A percentile compares a stretch with the other conserved stretches of the same genome.
Conservation (phyloP, 1,140 invertebrate species). For the Conus betulinus region DNA sequence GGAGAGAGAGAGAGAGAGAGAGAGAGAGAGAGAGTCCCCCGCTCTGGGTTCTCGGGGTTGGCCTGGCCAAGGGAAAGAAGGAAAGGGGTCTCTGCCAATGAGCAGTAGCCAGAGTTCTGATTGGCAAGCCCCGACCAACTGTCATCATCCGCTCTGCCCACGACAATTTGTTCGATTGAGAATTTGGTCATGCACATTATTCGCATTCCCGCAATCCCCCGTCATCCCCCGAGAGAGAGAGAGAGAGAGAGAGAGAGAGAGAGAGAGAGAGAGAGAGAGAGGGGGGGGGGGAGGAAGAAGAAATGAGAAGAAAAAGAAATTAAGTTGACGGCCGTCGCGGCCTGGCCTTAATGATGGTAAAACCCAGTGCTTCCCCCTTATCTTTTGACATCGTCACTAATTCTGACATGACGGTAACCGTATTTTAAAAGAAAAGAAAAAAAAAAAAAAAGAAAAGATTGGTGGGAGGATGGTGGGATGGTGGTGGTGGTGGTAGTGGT, state of each 20-base stretch:
- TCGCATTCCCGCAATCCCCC: not conserved
- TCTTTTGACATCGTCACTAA: slow-evolving; percentile 31
- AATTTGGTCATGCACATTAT: slow-evolving; percentile 29
- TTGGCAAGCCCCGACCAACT: not conserved
- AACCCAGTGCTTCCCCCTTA: slow-evolving; percentile 18
- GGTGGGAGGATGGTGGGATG: not conserved
- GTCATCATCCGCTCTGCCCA: slow-evolving; percentile 21
- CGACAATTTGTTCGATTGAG: slow-evolving; percentile 11
- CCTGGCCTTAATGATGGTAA: slow-evolving; percentile 21
- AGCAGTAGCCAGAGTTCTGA: not conserved
- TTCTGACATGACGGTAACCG: slow-evolving; percentile 28
- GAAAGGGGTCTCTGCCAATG: not conserved
- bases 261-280: too few relatives aligned
- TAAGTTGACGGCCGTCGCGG: slow-evolving; percentile 8
- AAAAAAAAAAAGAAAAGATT: not conserved
- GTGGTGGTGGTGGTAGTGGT: not conserved
- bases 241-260: too few relatives aligned
- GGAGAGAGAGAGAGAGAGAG: not conserved
- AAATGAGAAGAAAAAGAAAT: slow-evolving; percentile 25
- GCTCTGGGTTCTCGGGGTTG: not conserved
- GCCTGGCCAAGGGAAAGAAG: not conserved
- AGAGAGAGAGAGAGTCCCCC: not conserved
- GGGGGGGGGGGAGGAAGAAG: not conserved
- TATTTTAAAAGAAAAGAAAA: not conserved
- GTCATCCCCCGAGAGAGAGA: too few relatives aligned